These are phyloP conservation scores for Capromys pilorides DNA, from an alignment of 2,797 vertebrate species.

Conservation along the genomic window DNA sequence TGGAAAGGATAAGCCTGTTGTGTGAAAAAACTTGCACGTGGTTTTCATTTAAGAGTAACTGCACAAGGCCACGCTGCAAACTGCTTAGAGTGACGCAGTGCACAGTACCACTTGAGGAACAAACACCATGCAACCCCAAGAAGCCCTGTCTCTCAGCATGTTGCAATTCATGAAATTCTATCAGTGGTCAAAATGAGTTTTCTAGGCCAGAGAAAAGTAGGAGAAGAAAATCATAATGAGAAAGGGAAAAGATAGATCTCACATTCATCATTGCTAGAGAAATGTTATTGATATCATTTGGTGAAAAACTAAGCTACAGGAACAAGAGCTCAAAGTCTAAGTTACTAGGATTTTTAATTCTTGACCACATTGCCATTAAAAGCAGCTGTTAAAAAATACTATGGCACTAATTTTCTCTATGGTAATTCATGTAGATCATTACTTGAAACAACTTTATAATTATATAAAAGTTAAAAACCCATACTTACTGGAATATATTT, in stretches of 20 bases:
- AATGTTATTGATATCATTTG: neutral
- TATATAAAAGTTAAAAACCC: constrained; percentile 39
- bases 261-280: neutral
- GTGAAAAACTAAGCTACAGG: neutral
- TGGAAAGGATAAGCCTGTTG: neutral
- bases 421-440: neutral
- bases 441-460: constrained; percentile 52
- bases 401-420: neutral
- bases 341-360: neutral
- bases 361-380: neutral
- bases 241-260: neutral
- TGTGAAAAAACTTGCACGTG: neutral
- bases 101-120: neutral
- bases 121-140: neutral
- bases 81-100: neutral
- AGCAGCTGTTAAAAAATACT: neutral
- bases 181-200: neutral
- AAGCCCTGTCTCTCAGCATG: neutral
- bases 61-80: neutral
- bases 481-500: constrained; percentile 78
- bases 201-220: neutral
- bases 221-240: neutral
- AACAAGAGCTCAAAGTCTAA: neutral
- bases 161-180: neutral
- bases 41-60: neutral